Evolutionary conservation across 2,797 vertebrate genomes (phyloP), one percentile per base, ranked within the genome.

Genomic region (Sphaeramia orbicularis): DNA sequence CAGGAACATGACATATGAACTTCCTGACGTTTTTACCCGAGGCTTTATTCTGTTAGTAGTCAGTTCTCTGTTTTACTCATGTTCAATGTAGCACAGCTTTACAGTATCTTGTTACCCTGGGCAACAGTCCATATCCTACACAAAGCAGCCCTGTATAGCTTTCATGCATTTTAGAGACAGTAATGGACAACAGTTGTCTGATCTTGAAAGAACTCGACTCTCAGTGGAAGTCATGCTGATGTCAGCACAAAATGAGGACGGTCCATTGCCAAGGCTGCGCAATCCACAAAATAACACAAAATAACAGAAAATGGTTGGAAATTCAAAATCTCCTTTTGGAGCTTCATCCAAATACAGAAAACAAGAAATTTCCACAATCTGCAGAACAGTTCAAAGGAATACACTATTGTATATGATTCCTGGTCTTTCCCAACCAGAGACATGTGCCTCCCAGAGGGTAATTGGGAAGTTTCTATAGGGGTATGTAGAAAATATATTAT

Each of bases 181-280:
- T 83, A 77, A 86, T 79, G 21, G 38, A 48, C 61, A 79, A 68
- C 84, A 85, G 72, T 84, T 77, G 49, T 84, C 6, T 21, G 54
- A 74, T 72, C 55, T n/a, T 14, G 44, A 83, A 67, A 59, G 53
- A 59, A 36, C 14, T 56, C 53, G 3, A 47, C 57, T 40, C 62
- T 65, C 60, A 19, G 30, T 57, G 43, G 43, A 60, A 73, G 57
- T 61, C 54, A 37, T 11, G 7, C 15, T 58, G 49, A 44, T 14
- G 40, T 66, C 42, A 36, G 32, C 14, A 53, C 45, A 47, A 21
- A 38, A n/a, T 1, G 11, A 19, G 42, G 37, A 35, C 19, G 27
- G 38, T 18, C 4, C 12, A 57, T 19, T 54, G 52, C 50, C 54
- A 52, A 24, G 37, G 37, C 55, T 66, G 38, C 15, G 16, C 19